Conservation (phyloP, 1,140 invertebrate species). For the Lutraria rhynchaena region DNA sequence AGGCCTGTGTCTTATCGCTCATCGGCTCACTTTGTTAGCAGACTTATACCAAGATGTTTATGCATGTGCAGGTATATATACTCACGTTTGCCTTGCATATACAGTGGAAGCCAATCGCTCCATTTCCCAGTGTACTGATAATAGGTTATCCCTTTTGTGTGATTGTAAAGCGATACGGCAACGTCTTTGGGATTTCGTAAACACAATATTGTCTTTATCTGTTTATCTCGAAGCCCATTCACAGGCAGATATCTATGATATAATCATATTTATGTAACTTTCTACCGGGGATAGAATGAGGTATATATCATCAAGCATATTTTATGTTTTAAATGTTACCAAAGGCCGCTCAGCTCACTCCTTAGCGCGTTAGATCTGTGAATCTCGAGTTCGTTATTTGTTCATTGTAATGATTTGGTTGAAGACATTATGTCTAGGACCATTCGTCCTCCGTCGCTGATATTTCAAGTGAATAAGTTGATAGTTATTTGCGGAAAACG, state of each 20-base stretch:
- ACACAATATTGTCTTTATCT: conserved; percentile 25
- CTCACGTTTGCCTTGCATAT: conserved; percentile 46
- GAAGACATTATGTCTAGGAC: too few species aligned
- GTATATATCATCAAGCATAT: neutral
- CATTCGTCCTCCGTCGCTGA: too few species aligned
- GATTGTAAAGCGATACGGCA: conserved; percentile 46
- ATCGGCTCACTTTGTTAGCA: too few species aligned
- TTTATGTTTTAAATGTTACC: neutral
- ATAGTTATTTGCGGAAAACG: too few species aligned
- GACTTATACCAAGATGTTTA: too few species aligned
- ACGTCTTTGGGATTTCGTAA: conserved; percentile 55
- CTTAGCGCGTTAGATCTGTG: neutral
- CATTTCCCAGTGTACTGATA: conserved; percentile 33
- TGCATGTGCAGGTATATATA: neutral
- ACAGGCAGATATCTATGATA: conserved; percentile 16
- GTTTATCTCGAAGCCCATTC: conserved; percentile 21
- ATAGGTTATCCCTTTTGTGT: conserved; percentile 3
- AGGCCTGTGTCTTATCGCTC: neutral
- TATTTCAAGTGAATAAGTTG: too few species aligned
- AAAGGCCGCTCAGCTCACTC: neutral
- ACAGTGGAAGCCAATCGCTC: conserved; percentile 15
- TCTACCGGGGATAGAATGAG: neutral
- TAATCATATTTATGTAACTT: neutral
- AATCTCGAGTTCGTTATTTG: neutral
- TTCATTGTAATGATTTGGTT: too few species aligned